Evolutionary conservation across 2,888 invertebrate species (phyloP), one percentile per base, ranked within the genome.

Genomic region (Barypeithes pellucidus): DNA sequence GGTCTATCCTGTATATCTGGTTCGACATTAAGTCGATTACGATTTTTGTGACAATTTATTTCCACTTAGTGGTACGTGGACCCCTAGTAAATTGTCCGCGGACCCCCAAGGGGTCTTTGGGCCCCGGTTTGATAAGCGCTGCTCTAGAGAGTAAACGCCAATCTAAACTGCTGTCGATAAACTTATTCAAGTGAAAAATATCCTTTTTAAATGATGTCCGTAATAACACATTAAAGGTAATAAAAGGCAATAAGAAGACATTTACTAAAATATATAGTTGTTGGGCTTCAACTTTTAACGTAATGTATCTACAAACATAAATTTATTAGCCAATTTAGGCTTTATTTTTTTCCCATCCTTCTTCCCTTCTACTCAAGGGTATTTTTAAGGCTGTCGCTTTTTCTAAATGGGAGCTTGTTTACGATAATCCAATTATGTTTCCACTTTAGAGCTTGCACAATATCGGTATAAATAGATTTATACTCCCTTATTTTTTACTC

Each of bases 311-410:
- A 43, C 43, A 7, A 43, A 43, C 43, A 43, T 39, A 39, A 16
- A 43, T 43, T 43, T 43, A 43, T 43, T 14, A 43, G 14, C n/a
- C 16, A 14, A 16, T 16, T 43, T 43, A 43, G 16, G 43, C 29
- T 29, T 29, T 29, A 29, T 29, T 43, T 43, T 43, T 14, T 43
- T 16, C n/a, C n/a, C 39, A 39, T 39, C n/a, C 39, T 39, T 16
- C 16, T 43, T 43, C 7, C n/a, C 43, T 16, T 16, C 16, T 16
- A 16, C 43, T 14, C n/a, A 43, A 14, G n/a, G 43, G 14, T n/a
- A n/a, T 39, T 43, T 16, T 43, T 16, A 39, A n/a, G 39, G n/a
- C 43, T 16, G 43, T 43, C 14, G 43, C 16, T 43, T 43, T 43
- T 16, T 43, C 43, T 16, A 14, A 43, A 43, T 43, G 12, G 43